phyloP scores from a whole-genome alignment of 2,888 invertebrate genomes.

The Stramonita haemastoma region DNA sequence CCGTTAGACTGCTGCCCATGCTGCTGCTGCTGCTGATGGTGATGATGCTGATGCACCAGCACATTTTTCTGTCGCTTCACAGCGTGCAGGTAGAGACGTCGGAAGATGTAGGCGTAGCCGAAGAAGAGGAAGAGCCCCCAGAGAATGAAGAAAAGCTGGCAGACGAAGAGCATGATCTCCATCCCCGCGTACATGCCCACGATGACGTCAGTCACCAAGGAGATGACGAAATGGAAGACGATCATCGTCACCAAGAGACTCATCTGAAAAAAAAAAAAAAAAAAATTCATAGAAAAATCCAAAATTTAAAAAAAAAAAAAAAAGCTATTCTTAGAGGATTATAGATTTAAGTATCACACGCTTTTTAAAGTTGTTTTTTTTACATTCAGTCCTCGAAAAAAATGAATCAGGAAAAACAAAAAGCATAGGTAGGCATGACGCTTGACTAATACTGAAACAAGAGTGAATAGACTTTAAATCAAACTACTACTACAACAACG shows the following conservation, averaged over 20 bases:
- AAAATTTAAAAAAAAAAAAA: too few species aligned
- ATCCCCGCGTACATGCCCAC: slow-evolving; percentile 68
- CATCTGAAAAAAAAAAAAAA: slow-evolving; percentile 28
- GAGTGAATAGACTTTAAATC: too few species aligned
- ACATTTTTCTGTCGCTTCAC: slow-evolving; percentile 72
- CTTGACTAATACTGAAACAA: too few species aligned
- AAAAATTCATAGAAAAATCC: not conserved
- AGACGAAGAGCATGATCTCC: slow-evolving; percentile 79
- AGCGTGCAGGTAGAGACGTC: slow-evolving; percentile 70
- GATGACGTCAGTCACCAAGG: slow-evolving; percentile 87
- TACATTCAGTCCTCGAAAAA: too few species aligned
- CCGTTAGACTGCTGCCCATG: not conserved
- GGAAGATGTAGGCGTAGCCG: slow-evolving; percentile 83
- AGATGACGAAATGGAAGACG: slow-evolving; percentile 87
- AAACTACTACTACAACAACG: too few species aligned
- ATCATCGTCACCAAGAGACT: slow-evolving; percentile 88
- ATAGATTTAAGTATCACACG: too few species aligned
- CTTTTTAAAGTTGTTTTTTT: too few species aligned
- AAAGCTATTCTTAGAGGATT: too few species aligned
- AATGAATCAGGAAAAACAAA: too few species aligned
- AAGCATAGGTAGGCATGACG: too few species aligned
- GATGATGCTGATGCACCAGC: slow-evolving; percentile 3
- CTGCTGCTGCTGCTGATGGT: not conserved
- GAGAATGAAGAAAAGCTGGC: slow-evolving; percentile 88
- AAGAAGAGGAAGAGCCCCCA: slow-evolving; percentile 90